These are phyloP conservation scores for Toxonevra muliebris DNA, from an alignment of 2,888 invertebrate genomes.

Conservation along the genomic window DNA sequence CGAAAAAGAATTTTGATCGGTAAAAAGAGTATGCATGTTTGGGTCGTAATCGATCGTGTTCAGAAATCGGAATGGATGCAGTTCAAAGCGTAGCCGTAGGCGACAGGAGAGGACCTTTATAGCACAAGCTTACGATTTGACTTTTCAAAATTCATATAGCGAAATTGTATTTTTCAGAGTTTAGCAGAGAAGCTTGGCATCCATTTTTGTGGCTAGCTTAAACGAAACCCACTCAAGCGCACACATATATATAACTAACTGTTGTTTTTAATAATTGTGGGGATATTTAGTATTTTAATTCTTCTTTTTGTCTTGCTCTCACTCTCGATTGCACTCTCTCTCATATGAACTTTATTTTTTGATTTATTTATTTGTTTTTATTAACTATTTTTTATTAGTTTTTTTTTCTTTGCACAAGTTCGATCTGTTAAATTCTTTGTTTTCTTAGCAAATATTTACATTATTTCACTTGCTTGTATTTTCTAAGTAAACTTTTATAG, in stretches of 20 bases:
- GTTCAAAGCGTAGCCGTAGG: neutral
- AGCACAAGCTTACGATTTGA: neutral
- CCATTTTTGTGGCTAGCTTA: neutral
- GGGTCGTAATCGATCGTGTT: neutral
- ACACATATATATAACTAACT: no score
- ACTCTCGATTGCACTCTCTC: neutral
- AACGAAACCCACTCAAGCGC: neutral
- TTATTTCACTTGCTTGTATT: slow-evolving; percentile 32
- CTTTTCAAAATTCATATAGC: no score
- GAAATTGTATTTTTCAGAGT: neutral
- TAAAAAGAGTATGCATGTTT: slow-evolving; percentile 87
- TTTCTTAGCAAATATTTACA: slow-evolving; percentile 32
- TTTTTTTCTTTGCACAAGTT: slow-evolving; percentile 18
- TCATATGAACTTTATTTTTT: neutral
- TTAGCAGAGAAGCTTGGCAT: neutral
- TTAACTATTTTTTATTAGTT: slow-evolving; percentile 11
- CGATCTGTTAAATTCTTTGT: slow-evolving; percentile 25
- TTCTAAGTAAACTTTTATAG: slow-evolving; percentile 28
- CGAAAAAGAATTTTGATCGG: slow-evolving; percentile 92
- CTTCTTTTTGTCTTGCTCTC: no score
- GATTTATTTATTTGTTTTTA: slow-evolving; percentile 7
- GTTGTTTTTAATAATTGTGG: no score
- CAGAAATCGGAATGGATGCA: neutral
- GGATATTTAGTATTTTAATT: no score
- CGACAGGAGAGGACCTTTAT: neutral